Conservation (phyloP, 2,113 vertebrate species). For the Todiramphus chloris region DNA sequence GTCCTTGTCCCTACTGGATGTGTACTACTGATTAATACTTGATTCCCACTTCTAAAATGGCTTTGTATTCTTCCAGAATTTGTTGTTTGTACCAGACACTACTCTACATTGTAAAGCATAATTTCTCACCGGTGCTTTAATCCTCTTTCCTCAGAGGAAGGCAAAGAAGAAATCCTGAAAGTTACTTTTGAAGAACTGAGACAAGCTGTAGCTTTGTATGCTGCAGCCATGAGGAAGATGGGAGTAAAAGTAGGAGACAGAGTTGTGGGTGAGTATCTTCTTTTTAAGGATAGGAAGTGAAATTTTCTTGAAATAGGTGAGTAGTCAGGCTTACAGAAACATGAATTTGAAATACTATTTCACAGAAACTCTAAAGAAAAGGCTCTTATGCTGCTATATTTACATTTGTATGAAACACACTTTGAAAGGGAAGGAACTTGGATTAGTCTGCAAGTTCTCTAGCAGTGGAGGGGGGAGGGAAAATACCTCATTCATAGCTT, state of each 20-base stretch:
- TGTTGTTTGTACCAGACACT: neutral
- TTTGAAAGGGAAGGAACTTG: neutral
- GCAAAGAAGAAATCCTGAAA: slow-evolving; percentile 89
- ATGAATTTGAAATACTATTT: neutral
- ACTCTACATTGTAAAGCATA: neutral
- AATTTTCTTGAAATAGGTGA: neutral
- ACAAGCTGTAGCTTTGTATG: slow-evolving; percentile 87
- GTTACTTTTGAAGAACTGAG: slow-evolving; percentile 91
- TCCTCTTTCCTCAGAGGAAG: slow-evolving; percentile 83
- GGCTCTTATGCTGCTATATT: neutral
- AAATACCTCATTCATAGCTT: neutral
- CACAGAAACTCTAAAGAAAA: neutral
- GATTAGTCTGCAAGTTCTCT: neutral
- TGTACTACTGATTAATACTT: neutral
- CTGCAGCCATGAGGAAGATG: slow-evolving; percentile 95
- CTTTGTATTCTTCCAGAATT: neutral
- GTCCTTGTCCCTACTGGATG: neutral
- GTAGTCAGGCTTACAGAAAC: neutral
- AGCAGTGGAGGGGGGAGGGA: neutral
- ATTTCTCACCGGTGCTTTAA: neutral
- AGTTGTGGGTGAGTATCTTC: slow-evolving; percentile 88
- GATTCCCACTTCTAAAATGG: neutral
- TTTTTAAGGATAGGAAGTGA: neutral
- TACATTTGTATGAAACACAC: neutral
- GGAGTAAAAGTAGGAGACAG: slow-evolving; percentile 88